Evolutionary conservation across 53 echinoderm and acorn worm species (phyloP).

Genomic region (Stichopus horrens): DNA sequence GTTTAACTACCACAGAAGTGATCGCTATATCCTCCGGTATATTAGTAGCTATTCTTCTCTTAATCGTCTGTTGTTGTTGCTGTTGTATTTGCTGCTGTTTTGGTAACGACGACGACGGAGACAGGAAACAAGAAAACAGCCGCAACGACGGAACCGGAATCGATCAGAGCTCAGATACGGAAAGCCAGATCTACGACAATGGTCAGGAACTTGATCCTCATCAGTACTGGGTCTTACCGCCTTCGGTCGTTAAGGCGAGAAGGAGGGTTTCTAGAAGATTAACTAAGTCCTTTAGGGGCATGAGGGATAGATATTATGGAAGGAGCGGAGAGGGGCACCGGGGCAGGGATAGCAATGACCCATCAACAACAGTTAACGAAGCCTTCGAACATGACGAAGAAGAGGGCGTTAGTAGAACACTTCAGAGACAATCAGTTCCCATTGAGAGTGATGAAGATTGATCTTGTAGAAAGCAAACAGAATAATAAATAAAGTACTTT

Average conservation of each 20-base stretch:
- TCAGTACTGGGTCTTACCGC: slow-evolving; percentile 30
- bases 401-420: not conserved
- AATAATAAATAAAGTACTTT: not conserved
- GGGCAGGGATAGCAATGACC: not conserved
- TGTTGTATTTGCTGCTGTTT: slow-evolving; percentile 22
- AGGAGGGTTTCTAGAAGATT: slow-evolving; percentile 15
- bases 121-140: not conserved
- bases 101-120: not conserved
- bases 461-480: not conserved
- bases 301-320: not conserved
- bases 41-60: slow-evolving; percentile 1
- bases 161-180: slow-evolving; percentile 31
- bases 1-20: slow-evolving; percentile 7
- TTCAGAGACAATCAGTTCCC: not conserved
- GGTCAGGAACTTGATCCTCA: not conserved
- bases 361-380: not conserved
- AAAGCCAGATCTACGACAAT: not conserved
- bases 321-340: not conserved
- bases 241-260: not conserved
- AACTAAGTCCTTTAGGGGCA: not conserved
- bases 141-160: not conserved
- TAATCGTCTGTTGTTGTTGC: not conserved
- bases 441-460: not conserved
- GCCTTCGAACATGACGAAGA: not conserved
- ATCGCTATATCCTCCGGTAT: not conserved